phyloP scores from a whole-genome alignment of 1,140 invertebrate genomes.

The Schlechtendalia chinensis region DNA sequence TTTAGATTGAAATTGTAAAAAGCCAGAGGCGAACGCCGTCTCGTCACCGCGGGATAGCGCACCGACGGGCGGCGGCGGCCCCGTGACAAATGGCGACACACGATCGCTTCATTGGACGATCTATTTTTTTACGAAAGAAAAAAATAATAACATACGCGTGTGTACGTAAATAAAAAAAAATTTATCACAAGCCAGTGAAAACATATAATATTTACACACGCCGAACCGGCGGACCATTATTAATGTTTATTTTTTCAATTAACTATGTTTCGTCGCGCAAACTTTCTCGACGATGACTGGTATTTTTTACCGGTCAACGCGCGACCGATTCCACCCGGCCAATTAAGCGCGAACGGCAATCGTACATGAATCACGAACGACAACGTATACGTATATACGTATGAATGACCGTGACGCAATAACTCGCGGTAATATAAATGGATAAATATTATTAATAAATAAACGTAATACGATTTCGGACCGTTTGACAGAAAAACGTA shows the following conservation, averaged over 20 bases:
- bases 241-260: conserved; percentile 37
- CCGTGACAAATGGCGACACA: conserved; percentile 47
- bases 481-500: too few species aligned
- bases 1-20: conserved; percentile 44
- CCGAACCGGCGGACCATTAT: neutral
- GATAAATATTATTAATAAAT: too few species aligned
- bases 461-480: too few species aligned
- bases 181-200: neutral
- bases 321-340: neutral
- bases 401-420: too few species aligned
- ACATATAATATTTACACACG: neutral
- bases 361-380: neutral
- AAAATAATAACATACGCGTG: neutral
- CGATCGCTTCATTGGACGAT: conserved; percentile 41
- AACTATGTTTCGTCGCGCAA: conserved; percentile 27
- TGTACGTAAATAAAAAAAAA: conserved; percentile 4
- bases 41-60: conserved; percentile 19
- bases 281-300: neutral
- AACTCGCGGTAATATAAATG: too few species aligned
- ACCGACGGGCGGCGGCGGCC: conserved; percentile 1
- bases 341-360: conserved; percentile 1
- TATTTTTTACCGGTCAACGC: neutral
- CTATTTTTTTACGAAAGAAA: conserved; percentile 19
- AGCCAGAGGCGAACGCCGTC: conserved; percentile 16
- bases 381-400: too few species aligned